Percentiles rank a stretch among this genome's conserved stretches.
phyloP scores from a whole-genome alignment of 2,113 vertebrate species.

The Ploceus nigricollis region DNA sequence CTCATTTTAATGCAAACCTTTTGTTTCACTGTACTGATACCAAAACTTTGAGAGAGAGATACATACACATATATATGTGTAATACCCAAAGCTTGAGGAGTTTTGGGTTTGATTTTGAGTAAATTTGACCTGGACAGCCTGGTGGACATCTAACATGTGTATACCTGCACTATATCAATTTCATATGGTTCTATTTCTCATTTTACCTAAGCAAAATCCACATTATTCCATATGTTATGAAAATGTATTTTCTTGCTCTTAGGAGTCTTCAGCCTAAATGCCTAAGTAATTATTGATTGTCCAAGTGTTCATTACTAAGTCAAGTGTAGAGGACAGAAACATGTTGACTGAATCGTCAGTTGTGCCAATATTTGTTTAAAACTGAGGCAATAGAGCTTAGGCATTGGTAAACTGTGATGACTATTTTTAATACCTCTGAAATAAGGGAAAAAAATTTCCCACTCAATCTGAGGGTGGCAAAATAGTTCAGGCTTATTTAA shows the following conservation, averaged over 20 bases:
- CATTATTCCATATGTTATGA: neutral
- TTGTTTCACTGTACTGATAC: neutral
- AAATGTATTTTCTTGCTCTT: neutral
- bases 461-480: conserved; percentile 10
- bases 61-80: neutral
- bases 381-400: neutral
- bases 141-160: neutral
- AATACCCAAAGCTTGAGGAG: neutral
- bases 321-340: neutral
- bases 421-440: conserved; percentile 49
- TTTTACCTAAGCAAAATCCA: neutral
- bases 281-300: neutral
- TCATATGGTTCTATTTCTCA: neutral
- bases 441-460: conserved; percentile 20
- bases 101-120: neutral
- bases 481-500: conserved; percentile 28
- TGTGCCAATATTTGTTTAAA: neutral
- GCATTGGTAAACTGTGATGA: neutral
- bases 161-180: neutral
- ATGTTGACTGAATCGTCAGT: conserved; percentile 6
- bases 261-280: neutral
- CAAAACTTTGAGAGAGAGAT: neutral
- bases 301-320: neutral
- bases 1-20: neutral
- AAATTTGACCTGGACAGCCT: neutral